A percentile compares a stretch with the other conserved stretches of the same genome.
phyloP scores from a whole-genome alignment of 2,888 invertebrate species.

The Azorinus chamasolen region DNA sequence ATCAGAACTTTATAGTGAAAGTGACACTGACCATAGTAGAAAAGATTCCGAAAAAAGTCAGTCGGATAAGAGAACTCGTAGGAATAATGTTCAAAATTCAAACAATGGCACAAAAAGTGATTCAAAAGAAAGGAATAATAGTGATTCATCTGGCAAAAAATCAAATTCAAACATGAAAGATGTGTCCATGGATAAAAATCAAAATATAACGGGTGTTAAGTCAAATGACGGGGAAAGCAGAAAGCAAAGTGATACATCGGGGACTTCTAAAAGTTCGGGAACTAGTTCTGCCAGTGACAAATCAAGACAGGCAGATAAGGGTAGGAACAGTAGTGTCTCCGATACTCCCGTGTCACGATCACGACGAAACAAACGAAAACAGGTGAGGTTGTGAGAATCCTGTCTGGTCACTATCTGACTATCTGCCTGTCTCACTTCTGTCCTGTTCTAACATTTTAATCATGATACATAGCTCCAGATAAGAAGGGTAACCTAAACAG shows the following conservation, averaged over 20 bases:
- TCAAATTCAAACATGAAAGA: slow-evolving; percentile 2
- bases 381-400: slow-evolving; percentile 26
- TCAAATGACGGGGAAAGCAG: no score
- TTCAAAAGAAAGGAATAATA: slow-evolving; percentile 28
- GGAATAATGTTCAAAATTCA: slow-evolving; percentile 11
- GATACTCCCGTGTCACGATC: slow-evolving; percentile 24
- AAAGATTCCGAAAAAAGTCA: slow-evolving; percentile 38
- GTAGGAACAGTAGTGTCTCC: background rate
- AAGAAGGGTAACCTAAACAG: no score
- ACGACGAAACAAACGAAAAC: slow-evolving; percentile 53
- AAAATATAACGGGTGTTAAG: slow-evolving; percentile 46
- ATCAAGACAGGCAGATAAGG: no score
- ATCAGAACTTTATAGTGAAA: slow-evolving; percentile 56
- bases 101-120: slow-evolving; percentile 14
- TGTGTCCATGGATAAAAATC: slow-evolving; percentile 50
- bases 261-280: no score
- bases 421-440: background rate
- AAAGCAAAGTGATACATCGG: no score
- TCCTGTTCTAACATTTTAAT: no score
- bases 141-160: slow-evolving; percentile 3
- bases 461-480: no score
- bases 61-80: slow-evolving; percentile 14
- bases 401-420: background rate
- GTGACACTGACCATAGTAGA: slow-evolving; percentile 40
- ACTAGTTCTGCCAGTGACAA: no score